These are phyloP conservation scores for Drosophila flavopinicola DNA, from an alignment of 2,888 invertebrate species.

Conservation along the genomic window DNA sequence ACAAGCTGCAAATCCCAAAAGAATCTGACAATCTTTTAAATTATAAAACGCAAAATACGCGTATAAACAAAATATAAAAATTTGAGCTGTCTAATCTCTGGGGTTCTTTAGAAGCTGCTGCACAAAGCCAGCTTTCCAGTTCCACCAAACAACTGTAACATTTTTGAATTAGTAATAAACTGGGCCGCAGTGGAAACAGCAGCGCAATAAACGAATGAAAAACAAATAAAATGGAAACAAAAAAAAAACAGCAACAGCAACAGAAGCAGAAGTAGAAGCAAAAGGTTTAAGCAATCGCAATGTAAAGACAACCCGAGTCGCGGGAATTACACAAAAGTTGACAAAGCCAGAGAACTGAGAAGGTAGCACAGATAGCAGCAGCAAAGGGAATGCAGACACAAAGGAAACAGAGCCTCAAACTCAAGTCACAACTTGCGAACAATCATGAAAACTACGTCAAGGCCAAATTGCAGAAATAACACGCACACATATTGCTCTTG, in stretches of 20 bases:
- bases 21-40: slow-evolving; percentile 62
- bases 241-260: not conserved
- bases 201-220: slow-evolving; percentile 73
- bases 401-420: not conserved
- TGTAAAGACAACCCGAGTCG: slow-evolving; percentile 30
- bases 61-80: slow-evolving; percentile 51
- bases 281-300: slow-evolving; percentile 48
- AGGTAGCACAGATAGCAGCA: not conserved
- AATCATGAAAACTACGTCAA: slow-evolving; percentile 20
- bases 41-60: slow-evolving; percentile 56
- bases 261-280: slow-evolving; percentile 16
- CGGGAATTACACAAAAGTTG: slow-evolving; percentile 40
- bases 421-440: slow-evolving; percentile 6
- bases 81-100: slow-evolving; percentile 57
- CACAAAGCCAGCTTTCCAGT: slow-evolving; percentile 19
- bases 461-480: slow-evolving; percentile 1
- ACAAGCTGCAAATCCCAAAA: slow-evolving; percentile 47
- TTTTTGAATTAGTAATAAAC: slow-evolving; percentile 79
- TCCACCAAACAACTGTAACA: slow-evolving; percentile 43
- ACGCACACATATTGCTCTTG: slow-evolving; percentile 1
- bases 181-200: slow-evolving; percentile 51
- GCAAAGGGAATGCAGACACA: too few species aligned
- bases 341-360: slow-evolving; percentile 34
- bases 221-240: slow-evolving; percentile 53
- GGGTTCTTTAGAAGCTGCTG: slow-evolving; percentile 31